These are phyloP conservation scores for Zeugodacus cucurbitae DNA, from an alignment of 1,140 invertebrate genomes.

Conservation along the genomic window DNA sequence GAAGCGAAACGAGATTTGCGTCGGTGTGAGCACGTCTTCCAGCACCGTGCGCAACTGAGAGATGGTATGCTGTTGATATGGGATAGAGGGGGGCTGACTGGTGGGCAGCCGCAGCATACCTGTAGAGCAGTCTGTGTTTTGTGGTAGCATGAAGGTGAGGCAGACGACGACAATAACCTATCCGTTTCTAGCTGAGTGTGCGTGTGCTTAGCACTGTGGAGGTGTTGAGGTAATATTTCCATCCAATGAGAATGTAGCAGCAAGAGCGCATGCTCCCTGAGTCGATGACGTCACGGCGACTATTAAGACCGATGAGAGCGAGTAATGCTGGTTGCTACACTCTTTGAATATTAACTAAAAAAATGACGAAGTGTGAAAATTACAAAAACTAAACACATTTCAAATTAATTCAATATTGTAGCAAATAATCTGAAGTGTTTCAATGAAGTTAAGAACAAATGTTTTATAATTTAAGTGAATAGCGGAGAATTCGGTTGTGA, in stretches of 20 bases:
- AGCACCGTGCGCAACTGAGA: not conserved
- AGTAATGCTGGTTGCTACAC: not conserved
- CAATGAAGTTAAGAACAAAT: too few species aligned
- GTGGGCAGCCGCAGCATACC: not conserved
- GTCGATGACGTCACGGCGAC: not conserved
- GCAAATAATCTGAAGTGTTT: too few species aligned
- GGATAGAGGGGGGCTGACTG: not conserved
- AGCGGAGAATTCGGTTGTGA: too few species aligned
- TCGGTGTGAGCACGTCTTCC: not conserved
- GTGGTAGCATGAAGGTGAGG: not conserved
- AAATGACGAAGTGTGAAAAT: not conserved
- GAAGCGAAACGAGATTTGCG: not conserved
- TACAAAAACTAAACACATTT: not conserved
- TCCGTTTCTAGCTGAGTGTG: constrained; percentile 11
- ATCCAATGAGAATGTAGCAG: constrained; percentile 30
- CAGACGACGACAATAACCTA: constrained; percentile 27
- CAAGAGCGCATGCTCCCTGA: constrained; percentile 6
- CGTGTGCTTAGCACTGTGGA: not conserved
- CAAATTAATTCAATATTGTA: not conserved
- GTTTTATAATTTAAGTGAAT: too few species aligned
- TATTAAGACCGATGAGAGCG: not conserved
- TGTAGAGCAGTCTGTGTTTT: not conserved
- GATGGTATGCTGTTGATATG: not conserved
- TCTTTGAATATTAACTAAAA: not conserved
- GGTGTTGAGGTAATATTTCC: not conserved